These are phyloP conservation scores for Parazoanthus darwini DNA, from an alignment of 92 coral and sea anemone species.

Conservation along the genomic window DNA sequence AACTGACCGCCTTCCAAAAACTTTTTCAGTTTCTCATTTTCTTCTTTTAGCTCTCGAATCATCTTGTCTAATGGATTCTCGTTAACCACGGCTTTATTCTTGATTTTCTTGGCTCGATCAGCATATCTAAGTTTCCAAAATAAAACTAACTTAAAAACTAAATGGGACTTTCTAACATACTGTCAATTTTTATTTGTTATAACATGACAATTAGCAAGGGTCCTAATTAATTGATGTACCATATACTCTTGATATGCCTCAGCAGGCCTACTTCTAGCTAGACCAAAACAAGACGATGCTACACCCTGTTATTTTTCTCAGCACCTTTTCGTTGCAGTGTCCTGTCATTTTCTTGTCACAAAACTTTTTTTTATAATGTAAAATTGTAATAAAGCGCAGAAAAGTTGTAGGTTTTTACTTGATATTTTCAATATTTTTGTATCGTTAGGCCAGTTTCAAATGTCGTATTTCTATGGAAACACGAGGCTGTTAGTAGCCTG, in stretches of 20 bases:
- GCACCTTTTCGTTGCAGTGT: too few relatives aligned
- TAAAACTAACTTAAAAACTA: not conserved
- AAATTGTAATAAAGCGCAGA: too few relatives aligned
- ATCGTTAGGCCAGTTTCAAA: too few relatives aligned
- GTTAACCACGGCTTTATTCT: conserved; percentile 98
- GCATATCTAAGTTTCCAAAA: conserved; percentile 71
- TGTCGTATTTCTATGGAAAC: too few relatives aligned
- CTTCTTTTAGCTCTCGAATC: conserved; percentile 88
- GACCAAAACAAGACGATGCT: too few relatives aligned
- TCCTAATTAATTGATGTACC: not conserved
- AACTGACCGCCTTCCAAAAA: conserved; percentile 76
- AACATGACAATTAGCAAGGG: not conserved
- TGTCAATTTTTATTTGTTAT: not conserved
- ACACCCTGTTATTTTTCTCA: too few relatives aligned
- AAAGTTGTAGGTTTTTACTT: too few relatives aligned
- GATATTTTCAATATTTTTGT: too few relatives aligned
- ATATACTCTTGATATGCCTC: not conserved
- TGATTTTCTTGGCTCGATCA: conserved; percentile 99
- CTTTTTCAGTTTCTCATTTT: conserved; percentile 93
- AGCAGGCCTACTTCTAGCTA: not conserved
- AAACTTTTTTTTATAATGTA: too few relatives aligned
- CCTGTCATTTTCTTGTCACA: too few relatives aligned
- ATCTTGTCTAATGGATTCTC: conserved; percentile 99
- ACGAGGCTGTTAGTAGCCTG: too few relatives aligned
- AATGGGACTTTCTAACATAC: not conserved